Conservation (phyloP, 2,888 invertebrate genomes). For the Seladonia tumulorum region DNA sequence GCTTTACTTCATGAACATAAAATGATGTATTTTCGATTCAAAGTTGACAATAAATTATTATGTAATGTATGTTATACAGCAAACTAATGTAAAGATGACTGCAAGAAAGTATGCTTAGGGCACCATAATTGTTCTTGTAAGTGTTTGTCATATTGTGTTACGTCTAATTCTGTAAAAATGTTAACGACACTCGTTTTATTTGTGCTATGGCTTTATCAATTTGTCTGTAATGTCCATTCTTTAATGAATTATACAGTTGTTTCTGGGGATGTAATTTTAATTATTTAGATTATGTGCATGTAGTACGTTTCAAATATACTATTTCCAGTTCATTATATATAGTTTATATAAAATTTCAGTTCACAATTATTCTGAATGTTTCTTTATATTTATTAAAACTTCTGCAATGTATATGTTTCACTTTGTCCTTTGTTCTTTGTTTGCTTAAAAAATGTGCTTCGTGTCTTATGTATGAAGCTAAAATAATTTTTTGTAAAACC, state of each 20-base stretch:
- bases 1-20: constrained; percentile 31
- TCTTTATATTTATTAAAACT: constrained; percentile 3
- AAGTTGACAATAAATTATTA: constrained; percentile 68
- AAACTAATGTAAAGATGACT: constrained; percentile 81
- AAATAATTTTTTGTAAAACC: background rate
- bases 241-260: constrained; percentile 8
- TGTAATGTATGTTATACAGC: constrained; percentile 80
- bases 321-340: background rate
- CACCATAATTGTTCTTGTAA: constrained; percentile 81
- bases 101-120: constrained; percentile 79
- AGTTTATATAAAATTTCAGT: constrained; percentile 16
- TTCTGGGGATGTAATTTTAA: constrained; percentile 19
- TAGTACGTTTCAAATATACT: constrained; percentile 10
- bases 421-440: constrained; percentile 20
- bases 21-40: constrained; percentile 51
- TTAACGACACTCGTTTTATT: constrained; percentile 25
- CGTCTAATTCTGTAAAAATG: constrained; percentile 55
- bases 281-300: constrained; percentile 32
- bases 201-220: constrained; percentile 43
- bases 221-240: constrained; percentile 8
- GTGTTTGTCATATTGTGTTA: constrained; percentile 75
- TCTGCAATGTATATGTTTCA: background rate
- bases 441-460: constrained; percentile 30
- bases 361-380: background rate
- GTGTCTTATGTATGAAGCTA: constrained; percentile 5